Evolutionary conservation across 2,797 vertebrate genomes (phyloP).

Genomic region (Coilia nasus): DNA sequence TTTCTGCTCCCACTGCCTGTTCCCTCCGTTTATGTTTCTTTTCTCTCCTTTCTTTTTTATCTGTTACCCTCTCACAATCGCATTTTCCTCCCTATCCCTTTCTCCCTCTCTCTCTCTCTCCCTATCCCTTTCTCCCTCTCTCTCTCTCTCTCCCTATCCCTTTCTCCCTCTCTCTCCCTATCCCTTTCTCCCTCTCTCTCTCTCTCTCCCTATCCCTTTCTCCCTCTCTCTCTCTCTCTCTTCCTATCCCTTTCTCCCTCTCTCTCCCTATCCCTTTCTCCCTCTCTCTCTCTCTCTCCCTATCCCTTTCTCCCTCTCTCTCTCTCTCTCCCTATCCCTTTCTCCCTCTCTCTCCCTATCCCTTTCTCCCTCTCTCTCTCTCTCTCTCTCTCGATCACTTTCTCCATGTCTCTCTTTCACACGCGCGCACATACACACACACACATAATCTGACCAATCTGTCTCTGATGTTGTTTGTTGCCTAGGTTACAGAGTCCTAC

Average conservation of each 20-base stretch:
- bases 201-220: neutral
- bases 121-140: too few relatives aligned
- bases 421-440: neutral
- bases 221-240: neutral
- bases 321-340: neutral
- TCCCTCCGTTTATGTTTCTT: neutral
- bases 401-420: neutral
- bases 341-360: neutral
- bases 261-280: neutral
- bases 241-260: neutral
- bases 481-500: conserved; percentile 78
- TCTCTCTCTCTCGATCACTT: neutral
- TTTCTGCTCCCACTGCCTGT: too few relatives aligned
- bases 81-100: too few relatives aligned
- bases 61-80: too few relatives aligned
- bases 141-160: neutral
- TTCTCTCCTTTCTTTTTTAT: too few relatives aligned
- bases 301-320: neutral
- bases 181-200: neutral
- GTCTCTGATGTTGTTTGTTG: conserved; percentile 82
- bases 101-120: too few relatives aligned
- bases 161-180: neutral
- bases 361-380: neutral
- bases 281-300: neutral
- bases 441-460: conserved; percentile 71